These are phyloP conservation scores for Elephantulus edwardii DNA, from an alignment of 2,113 vertebrate species.

Conservation along the genomic window DNA sequence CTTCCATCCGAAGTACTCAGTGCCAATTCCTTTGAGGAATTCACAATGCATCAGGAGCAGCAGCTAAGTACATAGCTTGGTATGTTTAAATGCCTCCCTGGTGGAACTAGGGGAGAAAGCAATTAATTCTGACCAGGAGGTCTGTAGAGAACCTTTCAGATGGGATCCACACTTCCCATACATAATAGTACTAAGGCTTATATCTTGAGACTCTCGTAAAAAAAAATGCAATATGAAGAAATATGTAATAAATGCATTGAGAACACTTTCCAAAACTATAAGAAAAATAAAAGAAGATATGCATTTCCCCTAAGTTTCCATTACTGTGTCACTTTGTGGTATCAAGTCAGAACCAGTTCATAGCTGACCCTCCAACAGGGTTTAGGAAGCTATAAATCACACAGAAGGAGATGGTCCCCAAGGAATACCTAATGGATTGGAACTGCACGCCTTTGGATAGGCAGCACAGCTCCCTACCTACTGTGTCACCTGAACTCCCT, in stretches of 20 bases:
- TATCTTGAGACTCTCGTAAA: background rate
- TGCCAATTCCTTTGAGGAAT: constrained; percentile 11
- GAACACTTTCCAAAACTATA: constrained; percentile 9
- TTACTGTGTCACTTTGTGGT: too few species aligned
- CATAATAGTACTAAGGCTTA: background rate
- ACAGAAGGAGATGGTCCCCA: too few species aligned
- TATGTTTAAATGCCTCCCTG: constrained; percentile 47
- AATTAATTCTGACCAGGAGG: constrained; percentile 38
- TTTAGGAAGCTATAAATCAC: too few species aligned
- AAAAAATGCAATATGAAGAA: constrained; percentile 39
- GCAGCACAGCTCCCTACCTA: too few species aligned
- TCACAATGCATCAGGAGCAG: constrained; percentile 22
- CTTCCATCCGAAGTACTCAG: constrained; percentile 18
- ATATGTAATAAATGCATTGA: background rate
- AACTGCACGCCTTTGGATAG: too few species aligned
- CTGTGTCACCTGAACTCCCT: too few species aligned
- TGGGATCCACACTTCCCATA: background rate
- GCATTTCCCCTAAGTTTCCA: background rate
- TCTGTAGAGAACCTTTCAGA: background rate
- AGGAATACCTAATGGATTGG: too few species aligned
- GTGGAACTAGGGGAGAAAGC: background rate
- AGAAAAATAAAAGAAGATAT: background rate
- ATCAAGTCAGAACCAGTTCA: too few species aligned
- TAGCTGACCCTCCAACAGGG: too few species aligned
- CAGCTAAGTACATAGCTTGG: constrained; percentile 12